Conservation (phyloP, 2,888 invertebrate genomes). For the Bugulina stolonifera region DNA sequence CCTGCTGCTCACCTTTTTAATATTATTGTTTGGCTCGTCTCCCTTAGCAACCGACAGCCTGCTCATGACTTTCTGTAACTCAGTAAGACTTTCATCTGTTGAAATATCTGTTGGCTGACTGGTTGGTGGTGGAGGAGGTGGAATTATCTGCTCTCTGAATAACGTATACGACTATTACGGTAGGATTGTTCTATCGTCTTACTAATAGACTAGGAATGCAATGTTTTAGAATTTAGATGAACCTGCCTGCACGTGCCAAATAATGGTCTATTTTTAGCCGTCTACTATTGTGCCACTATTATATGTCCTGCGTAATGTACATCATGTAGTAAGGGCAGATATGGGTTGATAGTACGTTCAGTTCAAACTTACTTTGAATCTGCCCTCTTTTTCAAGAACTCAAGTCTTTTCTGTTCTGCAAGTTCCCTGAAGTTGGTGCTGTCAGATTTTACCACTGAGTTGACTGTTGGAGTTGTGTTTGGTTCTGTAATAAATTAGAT, state of each 20-base stretch:
- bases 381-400: conserved; percentile 38
- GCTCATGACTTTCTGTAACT: conserved; percentile 19
- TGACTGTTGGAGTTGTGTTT: not conserved
- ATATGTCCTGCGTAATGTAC: not conserved
- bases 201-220: too few species aligned
- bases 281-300: not conserved
- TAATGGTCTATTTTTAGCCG: not conserved
- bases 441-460: conserved; percentile 2
- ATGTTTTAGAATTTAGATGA: not conserved
- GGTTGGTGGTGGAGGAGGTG: not conserved
- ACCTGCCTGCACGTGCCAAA: not conserved
- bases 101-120: not conserved
- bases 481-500: not conserved
- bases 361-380: not conserved
- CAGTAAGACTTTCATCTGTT: not conserved
- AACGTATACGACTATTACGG: too few species aligned
- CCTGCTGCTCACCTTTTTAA: conserved; percentile 9
- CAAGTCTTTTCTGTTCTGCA: conserved; percentile 44
- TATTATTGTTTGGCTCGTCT: conserved; percentile 13
- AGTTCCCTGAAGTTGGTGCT: conserved; percentile 38
- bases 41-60: conserved; percentile 6
- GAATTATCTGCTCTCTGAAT: not conserved
- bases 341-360: not conserved
- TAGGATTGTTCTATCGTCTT: too few species aligned
- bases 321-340: not conserved